Evolutionary conservation across 2,113 vertebrate species (phyloP), one percentile per base, ranked within the genome.

Genomic region (Motacilla alba): DNA sequence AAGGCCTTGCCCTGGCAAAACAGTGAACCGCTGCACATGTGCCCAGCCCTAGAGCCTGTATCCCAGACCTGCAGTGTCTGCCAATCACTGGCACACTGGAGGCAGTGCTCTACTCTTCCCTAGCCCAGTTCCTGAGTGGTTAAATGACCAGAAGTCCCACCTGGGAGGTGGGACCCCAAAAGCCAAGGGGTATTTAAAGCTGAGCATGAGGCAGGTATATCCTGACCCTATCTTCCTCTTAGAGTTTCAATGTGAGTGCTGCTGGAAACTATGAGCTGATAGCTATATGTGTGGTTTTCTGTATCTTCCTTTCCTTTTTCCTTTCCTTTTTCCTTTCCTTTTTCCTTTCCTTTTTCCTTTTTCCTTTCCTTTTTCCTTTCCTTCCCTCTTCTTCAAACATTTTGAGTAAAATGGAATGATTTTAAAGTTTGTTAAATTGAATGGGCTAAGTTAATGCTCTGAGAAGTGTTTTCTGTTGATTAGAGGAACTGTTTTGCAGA

Each of bases 121-220:
- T 27, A 63, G 26, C 6, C 13, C 47, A 27, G 17, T 4, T 53
- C 52, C 28, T 22, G 22, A 39, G 22, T 33, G 22, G 39, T n/a
- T 7, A 33, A 39, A 39, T 39, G 22, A 63, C 39, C 2, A 3
- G n/a, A 74, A 74, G 18, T 63, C 15, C 18, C 28, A 55, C 27
- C n/a, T 22, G 7, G 18, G 14, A 3, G 1, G 9, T 0, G 0
- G 21, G 23, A 33, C 4, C 4, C 30, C 7, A 6, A 74, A 55
- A 56, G n/a, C n/a, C 18, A 64, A 10, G 10, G 19, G 2, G 2
- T 39, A 19, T 47, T 47, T 47, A 47, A 47, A 47, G 23, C 12
- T 47, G 69, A 31, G 7, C 21, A 62, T 16, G 67, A n/a, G 23
- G 9, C 28, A 7, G 10, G 23, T 4, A 8, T 11, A 22, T 23